phyloP scores from a whole-genome alignment of 2,888 invertebrate species.

The Microplitis manilae region DNA sequence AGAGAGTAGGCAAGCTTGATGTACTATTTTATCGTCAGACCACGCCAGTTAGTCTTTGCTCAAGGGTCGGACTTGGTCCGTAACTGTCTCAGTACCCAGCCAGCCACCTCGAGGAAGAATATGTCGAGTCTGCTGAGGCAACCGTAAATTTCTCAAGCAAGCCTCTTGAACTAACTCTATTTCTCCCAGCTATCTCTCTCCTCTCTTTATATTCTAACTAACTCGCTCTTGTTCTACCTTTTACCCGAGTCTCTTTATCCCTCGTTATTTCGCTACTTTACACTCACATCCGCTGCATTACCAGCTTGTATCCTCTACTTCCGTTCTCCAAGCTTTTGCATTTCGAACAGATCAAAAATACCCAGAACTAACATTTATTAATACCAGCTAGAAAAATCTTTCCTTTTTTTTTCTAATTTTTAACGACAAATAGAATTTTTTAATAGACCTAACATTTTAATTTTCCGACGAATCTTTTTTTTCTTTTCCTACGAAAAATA shows the following conservation, averaged over 20 bases:
- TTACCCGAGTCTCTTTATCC: conserved; percentile 11
- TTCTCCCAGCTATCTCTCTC: conserved; percentile 20
- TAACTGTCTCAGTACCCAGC: conserved; percentile 62
- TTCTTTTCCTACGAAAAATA: too few relatives aligned
- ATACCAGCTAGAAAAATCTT: not conserved
- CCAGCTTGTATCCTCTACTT: conserved; percentile 23
- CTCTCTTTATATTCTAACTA: conserved; percentile 14
- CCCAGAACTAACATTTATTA: not conserved
- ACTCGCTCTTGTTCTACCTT: conserved; percentile 12
- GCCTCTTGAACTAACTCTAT: conserved; percentile 57
- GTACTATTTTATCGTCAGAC: conserved; percentile 62
- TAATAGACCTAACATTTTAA: too few relatives aligned
- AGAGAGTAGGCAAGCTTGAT: conserved; percentile 55
- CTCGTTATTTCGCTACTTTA: conserved; percentile 30
- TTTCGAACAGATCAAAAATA: conserved; percentile 1
- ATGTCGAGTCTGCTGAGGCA: conserved; percentile 57
- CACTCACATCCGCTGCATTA: conserved; percentile 34
- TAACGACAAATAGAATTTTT: too few relatives aligned
- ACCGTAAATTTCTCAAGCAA: conserved; percentile 59
- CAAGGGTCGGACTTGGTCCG: conserved; percentile 63
- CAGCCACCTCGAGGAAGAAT: conserved; percentile 60
- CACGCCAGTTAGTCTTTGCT: conserved; percentile 64
- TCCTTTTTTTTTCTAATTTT: not conserved
- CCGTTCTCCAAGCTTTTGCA: conserved; percentile 13
- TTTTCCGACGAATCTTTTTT: too few relatives aligned